Percentiles rank a stretch among this genome's conserved stretches.
These are phyloP conservation scores for Bellardia pandia DNA, from an alignment of 2,888 invertebrate genomes.

Conservation along the genomic window DNA sequence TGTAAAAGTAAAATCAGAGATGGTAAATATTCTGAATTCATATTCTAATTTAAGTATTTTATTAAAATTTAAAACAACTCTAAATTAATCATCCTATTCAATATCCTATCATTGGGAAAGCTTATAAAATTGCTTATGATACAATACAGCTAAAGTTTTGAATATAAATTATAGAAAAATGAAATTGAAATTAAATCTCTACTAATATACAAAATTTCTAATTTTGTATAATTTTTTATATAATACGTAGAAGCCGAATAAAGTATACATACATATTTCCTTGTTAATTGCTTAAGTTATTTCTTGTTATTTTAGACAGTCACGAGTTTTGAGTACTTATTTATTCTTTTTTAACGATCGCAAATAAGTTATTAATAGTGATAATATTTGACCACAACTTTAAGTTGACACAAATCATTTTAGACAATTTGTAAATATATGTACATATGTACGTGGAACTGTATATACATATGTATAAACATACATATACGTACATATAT, in stretches of 20 bases:
- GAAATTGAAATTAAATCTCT: too few relatives aligned
- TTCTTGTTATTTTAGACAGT: constrained; percentile 28
- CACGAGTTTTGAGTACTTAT: constrained; percentile 41
- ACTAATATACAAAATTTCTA: too few relatives aligned
- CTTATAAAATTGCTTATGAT: too few relatives aligned
- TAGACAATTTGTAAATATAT: constrained; percentile 1
- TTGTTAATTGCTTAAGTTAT: constrained; percentile 37
- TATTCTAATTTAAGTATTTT: too few relatives aligned
- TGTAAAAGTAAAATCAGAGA: too few relatives aligned
- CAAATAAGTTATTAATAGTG: constrained; percentile 36
- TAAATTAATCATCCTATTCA: too few relatives aligned
- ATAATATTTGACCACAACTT: constrained; percentile 53
- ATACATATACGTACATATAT: not conserved
- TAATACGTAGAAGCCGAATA: not conserved
- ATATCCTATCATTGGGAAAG: too few relatives aligned
- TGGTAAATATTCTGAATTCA: too few relatives aligned
- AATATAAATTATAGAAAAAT: too few relatives aligned
- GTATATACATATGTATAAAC: not conserved
- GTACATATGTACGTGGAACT: not conserved
- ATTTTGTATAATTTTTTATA: too few relatives aligned
- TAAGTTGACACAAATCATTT: constrained; percentile 50
- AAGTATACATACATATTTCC: not conserved
- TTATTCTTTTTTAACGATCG: constrained; percentile 27
- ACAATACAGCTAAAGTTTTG: too few relatives aligned
- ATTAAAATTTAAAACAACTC: too few relatives aligned